Evolutionary conservation across 2,888 invertebrate genomes (phyloP).

Genomic region (Frankliniella intonsa): DNA sequence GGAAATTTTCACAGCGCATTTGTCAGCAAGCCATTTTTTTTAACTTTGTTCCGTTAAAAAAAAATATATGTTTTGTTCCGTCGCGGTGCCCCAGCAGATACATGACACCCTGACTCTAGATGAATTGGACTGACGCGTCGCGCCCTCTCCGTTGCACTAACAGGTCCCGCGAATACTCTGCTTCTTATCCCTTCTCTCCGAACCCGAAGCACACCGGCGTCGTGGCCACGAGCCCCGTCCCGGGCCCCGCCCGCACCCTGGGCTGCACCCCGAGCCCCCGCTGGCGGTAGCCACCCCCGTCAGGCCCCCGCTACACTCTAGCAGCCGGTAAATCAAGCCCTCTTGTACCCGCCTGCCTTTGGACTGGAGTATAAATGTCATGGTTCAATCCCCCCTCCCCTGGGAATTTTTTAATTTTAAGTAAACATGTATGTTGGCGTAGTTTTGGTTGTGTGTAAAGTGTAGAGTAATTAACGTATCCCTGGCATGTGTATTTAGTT

Average conservation of each 20-base stretch:
- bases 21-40: too few relatives aligned
- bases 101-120: too few relatives aligned
- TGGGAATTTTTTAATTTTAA: neutral
- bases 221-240: too few relatives aligned
- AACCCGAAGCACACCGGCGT: slow-evolving; percentile 31
- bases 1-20: too few relatives aligned
- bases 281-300: neutral
- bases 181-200: slow-evolving; percentile 39
- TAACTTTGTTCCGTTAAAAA: too few relatives aligned
- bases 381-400: neutral
- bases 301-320: neutral
- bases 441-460: neutral
- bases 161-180: neutral
- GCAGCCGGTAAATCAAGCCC: neutral
- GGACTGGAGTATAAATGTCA: neutral
- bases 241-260: too few relatives aligned
- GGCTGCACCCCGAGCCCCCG: too few relatives aligned
- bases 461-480: neutral
- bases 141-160: neutral
- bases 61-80: too few relatives aligned
- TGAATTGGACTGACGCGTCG: too few relatives aligned
- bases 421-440: neutral
- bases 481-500: neutral
- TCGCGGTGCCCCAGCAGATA: too few relatives aligned
- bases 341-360: too few relatives aligned